Percentiles rank a stretch among this genome's conserved stretches.
phyloP scores from a whole-genome alignment of 2,888 invertebrate species.

The Platycheirus albimanus region DNA sequence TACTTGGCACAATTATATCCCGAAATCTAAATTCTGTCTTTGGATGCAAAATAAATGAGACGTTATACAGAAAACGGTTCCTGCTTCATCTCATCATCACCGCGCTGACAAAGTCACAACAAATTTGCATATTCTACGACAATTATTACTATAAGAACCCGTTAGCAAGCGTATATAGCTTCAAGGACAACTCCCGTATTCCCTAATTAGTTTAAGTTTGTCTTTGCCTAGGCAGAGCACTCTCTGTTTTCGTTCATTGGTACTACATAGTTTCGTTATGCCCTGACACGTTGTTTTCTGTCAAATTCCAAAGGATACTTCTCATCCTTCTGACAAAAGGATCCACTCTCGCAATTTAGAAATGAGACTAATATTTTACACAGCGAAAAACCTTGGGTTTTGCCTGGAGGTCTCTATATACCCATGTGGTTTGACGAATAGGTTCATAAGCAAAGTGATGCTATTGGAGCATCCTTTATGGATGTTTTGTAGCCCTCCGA shows the following conservation, averaged over 20 bases:
- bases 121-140: slow-evolving; percentile 62
- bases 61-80: too few species aligned
- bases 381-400: slow-evolving; percentile 22
- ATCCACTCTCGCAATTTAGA: slow-evolving; percentile 16
- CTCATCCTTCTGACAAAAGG: not conserved
- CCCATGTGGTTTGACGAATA: not conserved
- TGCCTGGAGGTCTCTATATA: not conserved
- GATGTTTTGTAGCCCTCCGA: slow-evolving; percentile 1
- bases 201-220: slow-evolving; percentile 69
- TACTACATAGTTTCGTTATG: not conserved
- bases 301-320: slow-evolving; percentile 29
- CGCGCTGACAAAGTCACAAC: not conserved
- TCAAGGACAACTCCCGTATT: slow-evolving; percentile 39
- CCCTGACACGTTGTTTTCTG: slow-evolving; percentile 44
- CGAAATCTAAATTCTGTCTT: too few species aligned
- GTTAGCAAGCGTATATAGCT: slow-evolving; percentile 42
- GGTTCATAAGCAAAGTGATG: slow-evolving; percentile 8
- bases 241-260: slow-evolving; percentile 1
- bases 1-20: too few species aligned
- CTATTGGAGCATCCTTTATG: not conserved
- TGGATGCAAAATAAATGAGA: too few species aligned
- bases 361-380: slow-evolving; percentile 47
- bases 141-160: slow-evolving; percentile 54
- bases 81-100: not conserved
- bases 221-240: slow-evolving; percentile 35